A percentile compares a stretch with the other conserved stretches of the same genome.
These are phyloP conservation scores for Echeneis naucrates DNA, from an alignment of 2,797 vertebrate species.

Conservation along the genomic window DNA sequence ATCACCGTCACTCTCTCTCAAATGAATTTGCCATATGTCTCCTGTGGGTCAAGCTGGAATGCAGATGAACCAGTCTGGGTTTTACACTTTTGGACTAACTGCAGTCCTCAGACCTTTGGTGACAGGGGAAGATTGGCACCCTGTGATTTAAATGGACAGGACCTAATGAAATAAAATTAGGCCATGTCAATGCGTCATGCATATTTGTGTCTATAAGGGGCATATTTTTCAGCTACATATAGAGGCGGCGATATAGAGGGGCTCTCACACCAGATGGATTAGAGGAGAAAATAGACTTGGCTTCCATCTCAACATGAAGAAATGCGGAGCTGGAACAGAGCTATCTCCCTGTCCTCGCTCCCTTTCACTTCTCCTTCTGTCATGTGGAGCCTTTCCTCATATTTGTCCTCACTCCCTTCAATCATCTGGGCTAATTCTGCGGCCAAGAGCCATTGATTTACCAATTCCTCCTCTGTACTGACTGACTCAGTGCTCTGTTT, in stretches of 20 bases:
- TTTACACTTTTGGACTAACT: slow-evolving; percentile 64
- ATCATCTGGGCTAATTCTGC: slow-evolving; percentile 65
- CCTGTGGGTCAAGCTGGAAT: slow-evolving; percentile 62
- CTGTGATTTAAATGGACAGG: slow-evolving; percentile 73
- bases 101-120: slow-evolving; percentile 48
- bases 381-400: slow-evolving; percentile 45
- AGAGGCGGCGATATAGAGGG: slow-evolving; percentile 56
- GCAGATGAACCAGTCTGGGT: slow-evolving; percentile 52
- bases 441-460: slow-evolving; percentile 60
- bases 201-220: slow-evolving; percentile 40
- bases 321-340: slow-evolving; percentile 71
- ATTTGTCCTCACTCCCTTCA: slow-evolving; percentile 68
- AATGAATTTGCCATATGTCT: slow-evolving; percentile 58
- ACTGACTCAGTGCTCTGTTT: slow-evolving; percentile 60
- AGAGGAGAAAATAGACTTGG: slow-evolving; percentile 80
- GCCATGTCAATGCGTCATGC: slow-evolving; percentile 62
- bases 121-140: slow-evolving; percentile 64
- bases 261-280: slow-evolving; percentile 80
- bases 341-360: slow-evolving; percentile 60
- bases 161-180: slow-evolving; percentile 75
- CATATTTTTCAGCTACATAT: slow-evolving; percentile 59
- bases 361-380: slow-evolving; percentile 66
- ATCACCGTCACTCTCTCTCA: slow-evolving; percentile 70
- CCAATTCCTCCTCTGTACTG: slow-evolving; percentile 61
- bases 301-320: slow-evolving; percentile 67